These are phyloP conservation scores for Sinohyriopsis cumingii DNA, from an alignment of 2,888 invertebrate genomes.

Conservation along the genomic window DNA sequence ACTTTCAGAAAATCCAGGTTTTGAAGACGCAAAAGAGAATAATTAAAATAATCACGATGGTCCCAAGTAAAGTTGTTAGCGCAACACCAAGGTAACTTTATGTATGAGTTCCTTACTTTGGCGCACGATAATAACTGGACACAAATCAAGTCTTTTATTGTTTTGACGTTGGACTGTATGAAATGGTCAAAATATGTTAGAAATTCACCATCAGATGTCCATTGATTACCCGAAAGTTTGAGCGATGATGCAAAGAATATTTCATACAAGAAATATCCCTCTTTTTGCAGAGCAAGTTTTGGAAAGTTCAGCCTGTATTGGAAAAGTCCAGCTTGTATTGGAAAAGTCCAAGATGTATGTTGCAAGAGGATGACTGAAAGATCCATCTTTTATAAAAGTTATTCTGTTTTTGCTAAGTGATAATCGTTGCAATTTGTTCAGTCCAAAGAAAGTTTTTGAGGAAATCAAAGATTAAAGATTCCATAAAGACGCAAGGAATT, in stretches of 20 bases:
- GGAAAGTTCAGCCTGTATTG: too few species aligned
- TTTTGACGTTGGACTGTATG: not conserved
- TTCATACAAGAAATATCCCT: slow-evolving; percentile 19
- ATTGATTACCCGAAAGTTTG: slow-evolving; percentile 35
- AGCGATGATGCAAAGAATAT: slow-evolving; percentile 20
- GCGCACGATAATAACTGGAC: slow-evolving; percentile 11
- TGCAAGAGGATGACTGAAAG: too few species aligned
- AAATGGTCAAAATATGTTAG: slow-evolving; percentile 9
- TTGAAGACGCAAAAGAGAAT: slow-evolving; percentile 10
- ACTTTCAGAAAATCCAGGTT: slow-evolving; percentile 18
- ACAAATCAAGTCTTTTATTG: slow-evolving; percentile 13
- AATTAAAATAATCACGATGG: slow-evolving; percentile 33
- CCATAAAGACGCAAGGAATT: slow-evolving; percentile 10
- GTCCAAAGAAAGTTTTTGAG: too few species aligned
- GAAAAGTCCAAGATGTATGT: too few species aligned
- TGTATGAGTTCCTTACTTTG: not conserved
- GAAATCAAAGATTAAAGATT: slow-evolving; percentile 20
- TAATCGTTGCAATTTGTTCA: slow-evolving; percentile 31
- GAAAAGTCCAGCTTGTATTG: too few species aligned
- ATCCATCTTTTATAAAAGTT: too few species aligned
- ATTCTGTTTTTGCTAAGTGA: too few species aligned
- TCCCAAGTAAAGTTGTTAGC: slow-evolving; percentile 9
- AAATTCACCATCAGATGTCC: slow-evolving; percentile 36
- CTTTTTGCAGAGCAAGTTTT: slow-evolving; percentile 32
- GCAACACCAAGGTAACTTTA: not conserved